Evolutionary conservation across 2,888 invertebrate genomes (phyloP), one percentile per base, ranked within the genome.

Genomic region (Dryomyza anilis): DNA sequence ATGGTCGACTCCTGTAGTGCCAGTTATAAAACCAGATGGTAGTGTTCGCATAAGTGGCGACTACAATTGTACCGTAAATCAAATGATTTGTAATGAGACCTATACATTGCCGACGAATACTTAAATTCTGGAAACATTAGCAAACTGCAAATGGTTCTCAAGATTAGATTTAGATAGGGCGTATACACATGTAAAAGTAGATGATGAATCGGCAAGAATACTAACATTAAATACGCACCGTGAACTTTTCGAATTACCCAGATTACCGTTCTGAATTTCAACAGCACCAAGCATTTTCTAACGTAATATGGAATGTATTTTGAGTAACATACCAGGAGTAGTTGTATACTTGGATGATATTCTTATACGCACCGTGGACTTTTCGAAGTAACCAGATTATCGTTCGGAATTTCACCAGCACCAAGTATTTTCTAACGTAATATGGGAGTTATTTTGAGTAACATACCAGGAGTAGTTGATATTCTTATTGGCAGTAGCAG

Each of bases 281-380:
- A 63, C 50, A 0, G 66, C 68, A 4, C 60, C 66, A n/a, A 66
- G 65, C 53, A 66, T 66, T 43, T 68, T 66, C 8, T 60, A 68
- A 50, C 64, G 60, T 5, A 45, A 59, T 10, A 64, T 68, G 68
- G 66, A 66, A 39, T 33, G 58, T 14, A 19, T 68, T 10, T 52
- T 62, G 50, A n/a, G 14, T 4, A 25, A 46, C 8, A 39, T 68
- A 48, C 8, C 39, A 14, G 68, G 68, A 4, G 53, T 66, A 1
- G 56, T 43, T 0, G 50, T 62, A 8, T n/a, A n/a, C n/a, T n/a
- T n/a, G n/a, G n/a, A n/a, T n/a, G n/a, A n/a, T n/a, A n/a, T n/a
- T n/a, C n/a, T n/a, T n/a, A n/a, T n/a, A n/a, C n/a, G n/a, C n/a
- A n/a, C n/a, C n/a, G n/a, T n/a, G n/a, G n/a, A n/a, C n/a, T n/a